A percentile compares a stretch with the other conserved stretches of the same genome.
phyloP scores from a whole-genome alignment of 2,888 invertebrate species.

The Cloeon dipterum region DNA sequence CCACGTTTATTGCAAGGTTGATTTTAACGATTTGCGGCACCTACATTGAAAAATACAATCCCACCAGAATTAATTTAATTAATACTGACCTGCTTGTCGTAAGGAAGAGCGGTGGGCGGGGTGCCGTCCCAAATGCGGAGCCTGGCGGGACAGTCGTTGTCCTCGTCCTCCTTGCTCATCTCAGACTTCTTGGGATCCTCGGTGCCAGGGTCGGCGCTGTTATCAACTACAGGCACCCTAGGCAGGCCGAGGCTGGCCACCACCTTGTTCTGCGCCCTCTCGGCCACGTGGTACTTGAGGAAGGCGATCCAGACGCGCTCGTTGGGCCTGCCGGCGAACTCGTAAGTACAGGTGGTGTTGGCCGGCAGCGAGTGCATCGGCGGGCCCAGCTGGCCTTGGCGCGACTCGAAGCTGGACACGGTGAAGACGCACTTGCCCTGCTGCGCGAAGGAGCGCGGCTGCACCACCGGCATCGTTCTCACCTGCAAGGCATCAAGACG shows the following conservation, averaged over 20 bases:
- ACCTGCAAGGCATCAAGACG: too few relatives aligned
- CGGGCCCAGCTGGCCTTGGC: slow-evolving; percentile 50
- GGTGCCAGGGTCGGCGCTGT: slow-evolving; percentile 20
- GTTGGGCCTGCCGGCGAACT: slow-evolving; percentile 41
- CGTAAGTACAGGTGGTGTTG: slow-evolving; percentile 60
- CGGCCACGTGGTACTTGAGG: slow-evolving; percentile 50
- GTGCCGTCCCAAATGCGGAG: slow-evolving; percentile 56
- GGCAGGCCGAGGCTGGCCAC: not conserved
- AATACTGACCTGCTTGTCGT: too few relatives aligned
- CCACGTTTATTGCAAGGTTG: too few relatives aligned
- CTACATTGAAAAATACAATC: too few relatives aligned
- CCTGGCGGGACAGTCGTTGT: slow-evolving; percentile 46
- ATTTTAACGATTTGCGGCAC: too few relatives aligned
- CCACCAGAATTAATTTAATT: too few relatives aligned
- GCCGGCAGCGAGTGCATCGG: slow-evolving; percentile 57
- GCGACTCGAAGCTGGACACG: slow-evolving; percentile 31
- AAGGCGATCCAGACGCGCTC: slow-evolving; percentile 69
- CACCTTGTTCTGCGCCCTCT: not conserved
- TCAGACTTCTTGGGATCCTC: not conserved
- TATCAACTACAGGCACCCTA: slow-evolving; percentile 3
- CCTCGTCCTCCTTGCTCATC: slow-evolving; percentile 26
- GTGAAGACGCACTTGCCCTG: slow-evolving; percentile 48
- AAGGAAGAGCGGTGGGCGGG: not conserved
- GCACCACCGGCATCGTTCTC: not conserved
- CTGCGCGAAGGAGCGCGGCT: not conserved